Base-by-base conservation (phyloP, 2,113 vertebrate genomes). In the Cavia porcellus region DNA sequence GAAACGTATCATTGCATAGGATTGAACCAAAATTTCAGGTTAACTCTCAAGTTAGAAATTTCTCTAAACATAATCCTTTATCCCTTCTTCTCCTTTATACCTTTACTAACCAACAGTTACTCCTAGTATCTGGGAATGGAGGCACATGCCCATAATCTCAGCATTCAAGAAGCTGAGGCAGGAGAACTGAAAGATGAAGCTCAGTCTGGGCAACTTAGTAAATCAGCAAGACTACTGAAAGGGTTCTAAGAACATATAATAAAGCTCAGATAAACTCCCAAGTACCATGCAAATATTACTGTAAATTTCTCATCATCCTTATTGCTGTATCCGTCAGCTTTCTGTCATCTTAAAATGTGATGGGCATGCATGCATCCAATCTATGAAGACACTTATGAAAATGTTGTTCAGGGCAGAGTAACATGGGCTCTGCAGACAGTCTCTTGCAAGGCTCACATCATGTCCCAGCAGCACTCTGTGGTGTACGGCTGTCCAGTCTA, bases 21-120 rank as follows among this genome's bases (percentile, higher is more conserved):
- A 7, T 0, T 68, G 38, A 62, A 61, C 50, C 10, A 42, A 55
- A 96, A 86, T 79, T 85, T 72, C 89, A 90, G 75, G 62, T 85
- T 74, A 89, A 68, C 42, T 57, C 87, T 42, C 81, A 55, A 81
- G 84, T 72, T 79, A 88, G 75, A 82, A 32, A 89, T 42, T 80
- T 95, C 84, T 86, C 77, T 91, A 79, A 80, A 86, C 14, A 68
- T 45, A 50, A 68, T 59, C 15, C n/a, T 92, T 88, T 17, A 45
- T 47, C 14, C n/a, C 25, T 85, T 89, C 82, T 70, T 10, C 6
- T 47, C 15, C 22, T 38, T 84, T 83, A 79, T 10, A 38, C 4
- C 66, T 52, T 66, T 86, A 10, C 59, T 83, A 59, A 45, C 55
- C 12, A 45, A 64, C 32, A 64, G 72, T 7, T 66, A 28, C 57